Evolutionary conservation across 2,888 invertebrate species (phyloP).

Genomic region (Ecdyonurus torrentis): DNA sequence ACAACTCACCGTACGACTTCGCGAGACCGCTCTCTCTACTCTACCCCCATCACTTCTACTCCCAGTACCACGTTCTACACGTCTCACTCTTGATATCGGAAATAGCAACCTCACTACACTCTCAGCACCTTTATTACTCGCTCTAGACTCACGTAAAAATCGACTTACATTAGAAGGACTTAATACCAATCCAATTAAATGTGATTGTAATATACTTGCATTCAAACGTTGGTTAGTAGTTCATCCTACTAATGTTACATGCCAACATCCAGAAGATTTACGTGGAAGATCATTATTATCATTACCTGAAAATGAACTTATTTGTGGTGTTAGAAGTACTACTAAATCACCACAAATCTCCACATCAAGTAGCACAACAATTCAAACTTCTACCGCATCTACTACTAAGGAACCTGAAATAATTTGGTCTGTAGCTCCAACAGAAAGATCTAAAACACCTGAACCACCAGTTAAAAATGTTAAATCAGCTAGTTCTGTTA

Average conservation of each 20-base stretch:
- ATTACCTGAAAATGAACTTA: slow-evolving; percentile 64
- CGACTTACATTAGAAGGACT: slow-evolving; percentile 58
- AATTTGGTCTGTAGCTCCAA: slow-evolving; percentile 74
- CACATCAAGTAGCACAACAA: slow-evolving; percentile 15
- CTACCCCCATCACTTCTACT: slow-evolving; percentile 71
- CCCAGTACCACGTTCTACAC: slow-evolving; percentile 72
- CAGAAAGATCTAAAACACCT: slow-evolving; percentile 22
- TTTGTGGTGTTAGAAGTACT: slow-evolving; percentile 41
- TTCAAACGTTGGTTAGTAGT: slow-evolving; percentile 52
- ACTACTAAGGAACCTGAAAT: slow-evolving; percentile 68
- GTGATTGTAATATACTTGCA: slow-evolving; percentile 70
- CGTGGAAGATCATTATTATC: background rate
- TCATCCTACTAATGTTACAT: background rate
- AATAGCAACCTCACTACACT: slow-evolving; percentile 62
- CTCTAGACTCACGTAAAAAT: slow-evolving; percentile 64
- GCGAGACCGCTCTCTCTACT: slow-evolving; percentile 60
- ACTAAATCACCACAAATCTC: slow-evolving; percentile 5
- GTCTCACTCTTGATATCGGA: slow-evolving; percentile 56
- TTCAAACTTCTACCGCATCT: slow-evolving; percentile 34
- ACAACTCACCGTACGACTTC: slow-evolving; percentile 50
- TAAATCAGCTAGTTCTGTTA: slow-evolving; percentile 19
- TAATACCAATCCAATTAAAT: slow-evolving; percentile 61
- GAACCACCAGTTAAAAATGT: slow-evolving; percentile 1
- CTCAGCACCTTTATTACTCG: slow-evolving; percentile 58
- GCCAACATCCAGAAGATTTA: background rate